Percentiles rank a stretch among this genome's conserved stretches.
Conservation (phyloP, 2,797 vertebrate genomes). For the Decapterus maruadsi region DNA sequence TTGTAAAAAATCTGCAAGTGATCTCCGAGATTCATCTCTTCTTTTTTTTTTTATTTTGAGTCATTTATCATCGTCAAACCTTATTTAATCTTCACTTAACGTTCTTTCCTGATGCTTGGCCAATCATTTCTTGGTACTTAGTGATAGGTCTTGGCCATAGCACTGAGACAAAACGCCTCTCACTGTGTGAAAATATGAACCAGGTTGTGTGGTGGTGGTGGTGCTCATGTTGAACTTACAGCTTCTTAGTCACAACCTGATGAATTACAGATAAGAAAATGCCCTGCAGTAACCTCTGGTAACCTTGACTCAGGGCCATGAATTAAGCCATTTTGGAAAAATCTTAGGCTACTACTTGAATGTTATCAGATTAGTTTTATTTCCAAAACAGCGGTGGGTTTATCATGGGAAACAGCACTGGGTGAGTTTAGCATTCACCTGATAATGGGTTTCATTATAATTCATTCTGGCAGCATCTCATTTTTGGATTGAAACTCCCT, state of each 20-base stretch:
- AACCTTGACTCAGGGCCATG: not conserved
- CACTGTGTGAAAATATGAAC: constrained; percentile 1
- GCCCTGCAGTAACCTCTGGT: constrained; percentile 14
- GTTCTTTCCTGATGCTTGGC: not conserved
- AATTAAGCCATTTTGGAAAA: constrained; percentile 2
- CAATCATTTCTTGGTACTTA: not conserved
- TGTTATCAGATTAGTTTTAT: constrained; percentile 29
- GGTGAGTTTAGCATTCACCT: constrained; percentile 19
- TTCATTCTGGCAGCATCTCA: constrained; percentile 17
- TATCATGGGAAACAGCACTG: not conserved
- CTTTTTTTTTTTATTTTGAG: constrained; percentile 9
- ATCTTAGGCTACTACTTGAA: not conserved
- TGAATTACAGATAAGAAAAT: constrained; percentile 29
- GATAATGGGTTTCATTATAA: not conserved
- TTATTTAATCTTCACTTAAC: not conserved
- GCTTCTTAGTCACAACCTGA: constrained; percentile 6
- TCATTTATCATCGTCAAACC: not conserved
- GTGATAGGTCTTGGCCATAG: not conserved
- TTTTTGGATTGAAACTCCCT: constrained; percentile 6
- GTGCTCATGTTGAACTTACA: not conserved
- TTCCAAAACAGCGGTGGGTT: constrained; percentile 6
- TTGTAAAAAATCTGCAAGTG: constrained; percentile 6
- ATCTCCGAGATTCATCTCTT: constrained; percentile 16
- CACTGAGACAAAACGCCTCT: not conserved
- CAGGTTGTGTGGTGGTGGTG: not conserved